phyloP scores from a whole-genome alignment of 2,113 vertebrate genomes.

The Lathamus discolor region DNA sequence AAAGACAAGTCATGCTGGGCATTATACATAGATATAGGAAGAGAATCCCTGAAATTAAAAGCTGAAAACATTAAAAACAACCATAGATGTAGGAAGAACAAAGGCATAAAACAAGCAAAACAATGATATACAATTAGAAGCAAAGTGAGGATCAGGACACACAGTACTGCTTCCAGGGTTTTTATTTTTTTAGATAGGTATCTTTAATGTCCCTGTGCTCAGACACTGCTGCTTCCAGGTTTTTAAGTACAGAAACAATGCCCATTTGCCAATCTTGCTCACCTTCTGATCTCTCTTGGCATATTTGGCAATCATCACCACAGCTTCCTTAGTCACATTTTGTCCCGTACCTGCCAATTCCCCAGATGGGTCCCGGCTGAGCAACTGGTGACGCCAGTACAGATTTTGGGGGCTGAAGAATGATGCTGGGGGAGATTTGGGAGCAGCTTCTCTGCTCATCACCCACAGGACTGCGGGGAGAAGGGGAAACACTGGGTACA shows the following conservation, averaged over 20 bases:
- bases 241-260: background rate
- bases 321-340: background rate
- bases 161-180: background rate
- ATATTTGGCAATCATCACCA: accelerated
- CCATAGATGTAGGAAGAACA: background rate
- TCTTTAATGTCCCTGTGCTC: background rate
- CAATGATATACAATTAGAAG: accelerated
- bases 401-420: background rate
- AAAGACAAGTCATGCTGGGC: background rate
- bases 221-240: background rate
- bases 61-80: background rate
- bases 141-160: background rate
- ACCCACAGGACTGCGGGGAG: background rate
- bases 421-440: background rate
- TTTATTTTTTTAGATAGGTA: background rate
- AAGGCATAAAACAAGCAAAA: background rate
- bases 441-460: background rate
- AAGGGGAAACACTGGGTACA: background rate
- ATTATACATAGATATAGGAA: background rate
- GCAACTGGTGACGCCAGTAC: too few relatives aligned
- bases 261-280: background rate
- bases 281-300: background rate
- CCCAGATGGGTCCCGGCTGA: accelerated
- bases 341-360: background rate
- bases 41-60: background rate